A percentile compares a stretch with the other conserved stretches of the same genome.
phyloP scores from a whole-genome alignment of 2,797 vertebrate species.

The Fundulus diaphanus region DNA sequence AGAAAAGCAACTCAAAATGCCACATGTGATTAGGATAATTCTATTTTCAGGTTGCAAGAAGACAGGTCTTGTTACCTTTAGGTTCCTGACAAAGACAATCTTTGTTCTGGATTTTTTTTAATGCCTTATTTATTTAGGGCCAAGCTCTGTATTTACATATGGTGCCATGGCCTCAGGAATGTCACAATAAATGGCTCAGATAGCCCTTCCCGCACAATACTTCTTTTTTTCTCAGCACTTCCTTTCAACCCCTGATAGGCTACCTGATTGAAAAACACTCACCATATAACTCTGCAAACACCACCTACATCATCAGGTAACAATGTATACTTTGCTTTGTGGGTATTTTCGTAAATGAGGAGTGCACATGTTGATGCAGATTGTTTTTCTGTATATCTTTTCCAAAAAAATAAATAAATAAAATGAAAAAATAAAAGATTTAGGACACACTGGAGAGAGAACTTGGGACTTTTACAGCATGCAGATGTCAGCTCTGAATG shows the following conservation, averaged over 20 bases:
- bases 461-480: not conserved
- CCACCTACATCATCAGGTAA: constrained; percentile 29
- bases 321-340: constrained; percentile 8
- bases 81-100: constrained; percentile 31
- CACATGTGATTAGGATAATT: not conserved
- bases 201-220: constrained; percentile 11
- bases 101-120: constrained; percentile 3
- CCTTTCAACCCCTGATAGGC: constrained; percentile 15
- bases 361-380: constrained; percentile 28
- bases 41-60: not conserved
- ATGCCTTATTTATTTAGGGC: constrained; percentile 59
- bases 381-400: constrained; percentile 23
- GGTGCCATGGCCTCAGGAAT: constrained; percentile 32
- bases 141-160: constrained; percentile 49
- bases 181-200: constrained; percentile 33
- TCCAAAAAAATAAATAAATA: not conserved
- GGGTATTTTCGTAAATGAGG: constrained; percentile 9
- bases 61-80: not conserved
- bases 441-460: constrained; percentile 2
- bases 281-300: constrained; percentile 15
- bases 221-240: constrained; percentile 54
- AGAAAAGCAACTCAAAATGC: constrained; percentile 18
- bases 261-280: constrained; percentile 33
- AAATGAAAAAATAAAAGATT: not conserved
- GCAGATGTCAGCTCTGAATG: not conserved